Evolutionary conservation across 2,113 vertebrate genomes (phyloP), one percentile per base, ranked within the genome.

Genomic region (Poeciliopsis turrubarensis): DNA sequence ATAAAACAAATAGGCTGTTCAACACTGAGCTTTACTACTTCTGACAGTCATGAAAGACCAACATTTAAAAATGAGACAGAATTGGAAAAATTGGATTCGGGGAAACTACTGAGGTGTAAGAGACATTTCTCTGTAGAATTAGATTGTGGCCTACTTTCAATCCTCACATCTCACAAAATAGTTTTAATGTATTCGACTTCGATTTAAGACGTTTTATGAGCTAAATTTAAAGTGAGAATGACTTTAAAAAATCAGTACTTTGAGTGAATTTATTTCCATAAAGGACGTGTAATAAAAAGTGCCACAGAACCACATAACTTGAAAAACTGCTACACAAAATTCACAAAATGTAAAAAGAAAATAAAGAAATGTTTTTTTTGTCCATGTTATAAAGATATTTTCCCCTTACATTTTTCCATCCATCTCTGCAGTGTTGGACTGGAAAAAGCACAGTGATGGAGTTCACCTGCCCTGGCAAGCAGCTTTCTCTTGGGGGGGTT

Each of bases 41-140:
- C 41, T 88, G 91, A 92, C 91, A 88, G 84, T 79, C 85, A 72
- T 77, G 87, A 86, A 73, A 83, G 29, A 84, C 65, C 68, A 74
- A 75, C 70, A 65, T 87, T 89, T 89, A 74, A 81, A 82, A 86
- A 74, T 67, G 76, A 73, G 86, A 92, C 84, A 73, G 90, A 92
- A 91, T 89, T 78, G 65, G 8, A 80, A 70, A 82, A 91, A 93
- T 72, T 81, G 75, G 84, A 77, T 86, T 67, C 27, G 25, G 30
- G 66, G 65, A 81, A 81, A 79, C 68, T 63, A 73, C 73, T 15
- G 61, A 72, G 68, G 61, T 70, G 71, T n/a, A 25, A 37, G 61
- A 75, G 19, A 75, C 47, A 65, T 34, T 62, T 68, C 70, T 73
- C 61, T 70, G 65, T 60, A 32, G 15, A n/a, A 15, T 44, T 60